Conservation (phyloP, 2,888 invertebrate species). For the Andrena minutula region DNA sequence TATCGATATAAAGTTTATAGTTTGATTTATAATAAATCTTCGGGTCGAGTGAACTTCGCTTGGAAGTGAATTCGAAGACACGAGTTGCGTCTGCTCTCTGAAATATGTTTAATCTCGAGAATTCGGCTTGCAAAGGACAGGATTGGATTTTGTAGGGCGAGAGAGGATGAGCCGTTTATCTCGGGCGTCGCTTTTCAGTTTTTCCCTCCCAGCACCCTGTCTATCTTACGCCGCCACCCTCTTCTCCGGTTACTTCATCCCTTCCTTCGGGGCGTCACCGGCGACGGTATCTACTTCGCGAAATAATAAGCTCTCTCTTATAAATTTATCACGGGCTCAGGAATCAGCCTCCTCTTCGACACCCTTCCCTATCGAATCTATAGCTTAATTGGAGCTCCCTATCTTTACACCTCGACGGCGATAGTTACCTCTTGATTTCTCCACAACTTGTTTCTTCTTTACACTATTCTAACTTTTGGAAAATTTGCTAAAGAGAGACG, state of each 20-base stretch:
- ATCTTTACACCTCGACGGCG: background rate
- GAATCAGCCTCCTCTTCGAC: constrained; percentile 26
- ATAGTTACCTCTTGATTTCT: background rate
- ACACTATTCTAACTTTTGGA: background rate
- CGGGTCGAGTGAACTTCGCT: background rate
- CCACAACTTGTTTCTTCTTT: background rate
- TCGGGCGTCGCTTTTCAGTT: constrained; percentile 83
- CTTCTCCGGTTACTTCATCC: constrained; percentile 78
- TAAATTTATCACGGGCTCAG: constrained; percentile 71
- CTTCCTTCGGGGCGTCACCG: constrained; percentile 76
- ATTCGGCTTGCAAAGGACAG: constrained; percentile 75
- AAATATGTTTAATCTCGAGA: constrained; percentile 81
- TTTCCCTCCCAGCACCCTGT: constrained; percentile 71
- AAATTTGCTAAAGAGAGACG: background rate
- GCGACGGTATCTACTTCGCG: constrained; percentile 70
- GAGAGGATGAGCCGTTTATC: constrained; percentile 84
- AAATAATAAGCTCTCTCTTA: constrained; percentile 82
- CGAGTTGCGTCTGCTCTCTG: constrained; percentile 42
- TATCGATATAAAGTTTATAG: too few relatives aligned
- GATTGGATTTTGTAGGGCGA: constrained; percentile 80
- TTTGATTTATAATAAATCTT: too few relatives aligned
- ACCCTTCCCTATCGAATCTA: background rate
- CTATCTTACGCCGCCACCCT: constrained; percentile 66
- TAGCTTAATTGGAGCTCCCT: background rate
- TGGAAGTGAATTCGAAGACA: constrained; percentile 11